Evolutionary conservation across 1,140 invertebrate species (phyloP), one percentile per base, ranked within the genome.

Genomic region (Nylanderia fulva): DNA sequence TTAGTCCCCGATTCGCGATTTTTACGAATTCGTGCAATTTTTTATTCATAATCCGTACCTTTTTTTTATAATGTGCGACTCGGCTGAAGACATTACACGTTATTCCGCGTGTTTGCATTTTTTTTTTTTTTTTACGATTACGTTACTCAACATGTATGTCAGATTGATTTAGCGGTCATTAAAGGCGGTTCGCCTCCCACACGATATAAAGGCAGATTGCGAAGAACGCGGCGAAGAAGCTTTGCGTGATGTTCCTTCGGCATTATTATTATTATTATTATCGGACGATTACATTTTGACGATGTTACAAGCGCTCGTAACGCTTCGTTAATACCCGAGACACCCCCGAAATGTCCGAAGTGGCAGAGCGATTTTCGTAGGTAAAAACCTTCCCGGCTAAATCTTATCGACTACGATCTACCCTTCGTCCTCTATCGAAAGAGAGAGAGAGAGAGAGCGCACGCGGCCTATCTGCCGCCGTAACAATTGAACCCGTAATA

Each of bases 401-500:
- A 90, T 92, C 85, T 88, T 93, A 94, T 94, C 93, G 86, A 72
- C 71, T 87, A 88, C 91, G 91, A 93, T 91, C 90, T 92, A 91
- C 88, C 92, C 91, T 88, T 88, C 90, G 85, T 87, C 75, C 86
- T 74, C 74, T 74, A 74, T 89, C 83, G 91, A 91, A 89, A 91
- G n/a, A n/a, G n/a, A n/a, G n/a, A n/a, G n/a, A n/a, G n/a, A n/a
- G n/a, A n/a, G n/a, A n/a, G n/a, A n/a, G n/a, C n/a, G n/a, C n/a
- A n/a, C n/a, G 89, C 90, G 85, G 93, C 91, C 93, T 91, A 93
- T 94, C 91, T 84, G 88, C 83, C 88, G 90, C 87, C 93, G 94
- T 94, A 94, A 95, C 94, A 95, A 95, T 95, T 93, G 94, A 95
- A 94, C 93, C 91, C 90, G 90, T 95, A 95, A 95, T 95, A 94